Evolutionary conservation across 2,113 vertebrate species (phyloP).

Genomic region (Phalacrocorax aristotelis): DNA sequence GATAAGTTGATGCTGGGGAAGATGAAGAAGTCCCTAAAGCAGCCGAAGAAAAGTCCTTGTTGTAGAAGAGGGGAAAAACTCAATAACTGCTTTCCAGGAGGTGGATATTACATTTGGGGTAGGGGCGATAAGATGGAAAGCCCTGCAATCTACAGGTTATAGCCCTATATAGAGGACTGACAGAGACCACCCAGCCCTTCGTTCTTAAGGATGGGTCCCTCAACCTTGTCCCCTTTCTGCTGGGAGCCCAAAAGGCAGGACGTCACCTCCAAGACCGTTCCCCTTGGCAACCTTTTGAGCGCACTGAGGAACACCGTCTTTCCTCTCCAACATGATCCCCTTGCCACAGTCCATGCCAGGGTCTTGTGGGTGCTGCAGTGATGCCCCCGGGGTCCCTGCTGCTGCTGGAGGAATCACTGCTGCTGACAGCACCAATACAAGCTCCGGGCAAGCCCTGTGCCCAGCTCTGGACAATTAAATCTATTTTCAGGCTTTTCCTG

Average conservation of each 20-base stretch:
- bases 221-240: not conserved
- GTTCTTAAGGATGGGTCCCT: not conserved
- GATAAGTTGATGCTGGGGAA: not conserved
- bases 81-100: not conserved
- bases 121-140: not conserved
- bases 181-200: not conserved
- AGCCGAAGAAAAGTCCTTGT: not conserved
- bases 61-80: not conserved
- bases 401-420: not conserved
- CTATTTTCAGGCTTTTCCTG: not conserved
- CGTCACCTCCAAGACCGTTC: not conserved
- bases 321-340: not conserved
- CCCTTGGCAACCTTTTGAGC: not conserved
- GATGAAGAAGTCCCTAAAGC: not conserved
- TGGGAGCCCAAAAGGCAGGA: not conserved
- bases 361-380: not conserved
- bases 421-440: not conserved
- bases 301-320: fast-evolving
- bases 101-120: not conserved
- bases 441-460: not conserved
- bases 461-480: not conserved
- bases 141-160: not conserved
- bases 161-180: not conserved
- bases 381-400: not conserved
- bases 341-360: not conserved